Evolutionary conservation across 2,888 invertebrate species (phyloP).

Genomic region (Mesochorus sp.): DNA sequence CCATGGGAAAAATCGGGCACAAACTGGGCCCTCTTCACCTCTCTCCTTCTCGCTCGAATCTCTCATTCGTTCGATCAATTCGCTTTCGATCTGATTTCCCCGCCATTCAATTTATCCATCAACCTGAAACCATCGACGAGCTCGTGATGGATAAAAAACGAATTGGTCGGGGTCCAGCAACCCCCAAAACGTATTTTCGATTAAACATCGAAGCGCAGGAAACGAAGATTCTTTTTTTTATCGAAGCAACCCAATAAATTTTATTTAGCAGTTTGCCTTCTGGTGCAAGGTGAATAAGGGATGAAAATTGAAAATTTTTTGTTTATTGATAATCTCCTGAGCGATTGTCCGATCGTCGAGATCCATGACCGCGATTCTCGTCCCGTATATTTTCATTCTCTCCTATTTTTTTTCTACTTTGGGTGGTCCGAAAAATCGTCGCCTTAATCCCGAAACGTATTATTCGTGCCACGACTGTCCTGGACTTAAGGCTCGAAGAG

Average conservation of each 20-base stretch:
- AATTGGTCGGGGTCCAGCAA: neutral
- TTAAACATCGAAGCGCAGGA: neutral
- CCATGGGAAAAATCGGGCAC: slow-evolving; percentile 73
- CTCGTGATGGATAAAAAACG: neutral
- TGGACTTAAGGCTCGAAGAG: slow-evolving; percentile 72
- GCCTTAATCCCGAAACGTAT: slow-evolving; percentile 80
- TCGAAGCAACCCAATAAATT: too few species aligned
- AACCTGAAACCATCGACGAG: slow-evolving; percentile 36
- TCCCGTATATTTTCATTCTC: slow-evolving; percentile 19
- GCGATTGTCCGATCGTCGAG: slow-evolving; percentile 25
- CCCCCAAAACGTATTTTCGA: too few species aligned
- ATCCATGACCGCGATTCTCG: neutral
- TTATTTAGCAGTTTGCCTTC: neutral
- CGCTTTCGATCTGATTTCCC: slow-evolving; percentile 46
- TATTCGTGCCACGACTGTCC: slow-evolving; percentile 80
- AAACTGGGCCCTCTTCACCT: slow-evolving; percentile 54
- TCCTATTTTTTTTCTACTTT: slow-evolving; percentile 28
- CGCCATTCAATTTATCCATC: slow-evolving; percentile 39
- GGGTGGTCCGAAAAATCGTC: slow-evolving; percentile 51
- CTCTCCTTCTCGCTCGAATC: slow-evolving; percentile 10
- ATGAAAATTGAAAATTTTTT: neutral
- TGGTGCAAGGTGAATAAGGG: neutral
- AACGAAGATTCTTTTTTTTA: neutral
- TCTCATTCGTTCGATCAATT: slow-evolving; percentile 24
- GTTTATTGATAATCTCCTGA: slow-evolving; percentile 3